These are phyloP conservation scores for Venusia cambrica DNA, from an alignment of 2,888 invertebrate species.

Conservation along the genomic window DNA sequence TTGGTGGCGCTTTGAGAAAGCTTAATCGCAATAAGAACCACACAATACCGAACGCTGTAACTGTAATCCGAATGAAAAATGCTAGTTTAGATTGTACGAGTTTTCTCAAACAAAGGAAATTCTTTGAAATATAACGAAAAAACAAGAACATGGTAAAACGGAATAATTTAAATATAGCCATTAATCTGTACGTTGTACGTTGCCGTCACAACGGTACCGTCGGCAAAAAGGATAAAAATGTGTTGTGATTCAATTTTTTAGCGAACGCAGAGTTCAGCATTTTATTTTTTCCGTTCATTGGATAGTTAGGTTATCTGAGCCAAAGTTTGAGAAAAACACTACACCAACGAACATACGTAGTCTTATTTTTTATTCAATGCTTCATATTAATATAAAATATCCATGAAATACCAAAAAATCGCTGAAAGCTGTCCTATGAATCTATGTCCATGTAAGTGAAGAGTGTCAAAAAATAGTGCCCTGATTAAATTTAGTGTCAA, in stretches of 20 bases:
- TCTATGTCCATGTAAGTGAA: too few species aligned
- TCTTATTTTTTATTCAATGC: too few species aligned
- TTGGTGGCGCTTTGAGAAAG: too few species aligned
- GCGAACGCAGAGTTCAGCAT: not conserved
- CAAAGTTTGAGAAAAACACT: slow-evolving; percentile 2
- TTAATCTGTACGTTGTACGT: slow-evolving; percentile 69
- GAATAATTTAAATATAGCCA: slow-evolving; percentile 77
- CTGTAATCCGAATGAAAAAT: slow-evolving; percentile 56
- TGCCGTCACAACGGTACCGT: slow-evolving; percentile 59
- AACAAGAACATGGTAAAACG: slow-evolving; percentile 50
- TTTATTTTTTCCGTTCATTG: not conserved
- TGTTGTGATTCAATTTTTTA: slow-evolving; percentile 14
- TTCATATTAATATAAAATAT: too few species aligned
- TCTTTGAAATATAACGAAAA: slow-evolving; percentile 47
- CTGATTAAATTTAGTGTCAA: too few species aligned
- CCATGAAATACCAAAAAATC: too few species aligned
- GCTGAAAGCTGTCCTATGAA: too few species aligned
- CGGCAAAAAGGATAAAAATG: slow-evolving; percentile 38
- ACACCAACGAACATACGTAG: too few species aligned
- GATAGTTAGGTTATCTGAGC: not conserved
- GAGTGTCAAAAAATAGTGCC: too few species aligned
- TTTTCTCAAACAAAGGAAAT: slow-evolving; percentile 34
- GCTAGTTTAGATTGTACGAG: slow-evolving; percentile 46
- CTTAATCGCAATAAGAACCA: slow-evolving; percentile 5
- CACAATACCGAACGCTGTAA: slow-evolving; percentile 15